Evolutionary conservation across 1,140 invertebrate species (phyloP), one percentile per base, ranked within the genome.

Genomic region (Heliconius himera): DNA sequence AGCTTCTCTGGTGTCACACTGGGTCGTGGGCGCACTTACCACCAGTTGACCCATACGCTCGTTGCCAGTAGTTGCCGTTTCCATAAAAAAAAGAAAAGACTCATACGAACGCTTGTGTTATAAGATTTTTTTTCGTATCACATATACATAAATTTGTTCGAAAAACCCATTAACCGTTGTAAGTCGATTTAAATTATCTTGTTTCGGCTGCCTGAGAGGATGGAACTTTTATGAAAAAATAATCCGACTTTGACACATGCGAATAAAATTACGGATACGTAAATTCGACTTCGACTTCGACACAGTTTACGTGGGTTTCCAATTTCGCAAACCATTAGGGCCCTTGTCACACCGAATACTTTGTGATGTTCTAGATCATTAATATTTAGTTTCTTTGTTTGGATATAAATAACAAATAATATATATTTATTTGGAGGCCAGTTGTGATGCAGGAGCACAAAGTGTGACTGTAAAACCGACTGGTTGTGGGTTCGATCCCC

Each of bases 181-280:
- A 66, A 66, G 26, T 66, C 60, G 60, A 66, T 66, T 66, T 66
- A 75, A 56, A 76, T 26, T 70, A 76, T 41, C 36, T 76, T 46
- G 22, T 70, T 36, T 38, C 49, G n/a, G 22, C 8, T 70, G 38
- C 46, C n/a, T 49, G 26, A 16, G n/a, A 54, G 56, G 56, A 76
- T 70, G 38, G 46, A 70, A 76, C 60, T 76, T 70, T 76, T 70
- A 49, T 76, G 56, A 41, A 76, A 76, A 76, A 70, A 76, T 76
- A 49, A 76, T 66, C 74, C 54, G 36, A 76, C 60, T 70, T 49
- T 49, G 60, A 70, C 74, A 22, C 60, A 75, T 66, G 74, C 51
- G 74, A 75, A 75, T 76, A 70, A 70, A 70, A 70, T 66, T 49
- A 76, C 22, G 36, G 36, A 46, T 18, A n/a, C 9, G 66, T 76